phyloP scores from a whole-genome alignment of 2,888 invertebrate species.

The Urechis unicinctus region DNA sequence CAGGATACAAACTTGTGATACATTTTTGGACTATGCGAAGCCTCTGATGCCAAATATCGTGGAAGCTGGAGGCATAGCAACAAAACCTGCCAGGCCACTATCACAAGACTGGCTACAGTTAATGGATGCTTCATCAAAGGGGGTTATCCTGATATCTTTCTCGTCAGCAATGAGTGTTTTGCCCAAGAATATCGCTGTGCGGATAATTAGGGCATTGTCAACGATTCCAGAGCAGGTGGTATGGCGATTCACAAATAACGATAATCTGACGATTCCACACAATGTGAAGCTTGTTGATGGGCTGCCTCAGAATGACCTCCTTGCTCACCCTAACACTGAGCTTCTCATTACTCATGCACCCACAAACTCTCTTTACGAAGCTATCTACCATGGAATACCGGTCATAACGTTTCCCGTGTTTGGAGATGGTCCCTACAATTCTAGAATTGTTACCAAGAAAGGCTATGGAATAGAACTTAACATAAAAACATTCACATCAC shows the following conservation, averaged over 20 bases:
- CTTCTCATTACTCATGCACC: not conserved
- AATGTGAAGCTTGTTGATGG: not conserved
- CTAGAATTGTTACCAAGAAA: not conserved
- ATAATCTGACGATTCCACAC: not conserved
- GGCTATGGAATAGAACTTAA: not conserved
- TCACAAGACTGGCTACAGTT: not conserved
- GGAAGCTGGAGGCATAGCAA: not conserved
- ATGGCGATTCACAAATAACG: not conserved
- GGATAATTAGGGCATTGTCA: not conserved
- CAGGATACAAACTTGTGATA: not conserved
- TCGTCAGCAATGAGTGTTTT: not conserved
- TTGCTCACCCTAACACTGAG: not conserved
- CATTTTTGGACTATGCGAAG: not conserved
- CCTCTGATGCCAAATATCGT: not conserved
- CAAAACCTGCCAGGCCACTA: not conserved
- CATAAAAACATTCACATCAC: not conserved
- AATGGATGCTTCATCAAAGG: not conserved
- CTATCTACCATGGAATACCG: not conserved
- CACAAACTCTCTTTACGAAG: not conserved
- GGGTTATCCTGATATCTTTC: not conserved
- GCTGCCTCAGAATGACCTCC: constrained; percentile 1
- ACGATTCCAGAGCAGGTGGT: not conserved
- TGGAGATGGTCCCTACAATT: not conserved
- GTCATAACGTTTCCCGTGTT: not conserved
- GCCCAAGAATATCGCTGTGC: not conserved